Base-by-base conservation (phyloP, 2,888 invertebrate genomes). In the Hetaerina titia region DNA sequence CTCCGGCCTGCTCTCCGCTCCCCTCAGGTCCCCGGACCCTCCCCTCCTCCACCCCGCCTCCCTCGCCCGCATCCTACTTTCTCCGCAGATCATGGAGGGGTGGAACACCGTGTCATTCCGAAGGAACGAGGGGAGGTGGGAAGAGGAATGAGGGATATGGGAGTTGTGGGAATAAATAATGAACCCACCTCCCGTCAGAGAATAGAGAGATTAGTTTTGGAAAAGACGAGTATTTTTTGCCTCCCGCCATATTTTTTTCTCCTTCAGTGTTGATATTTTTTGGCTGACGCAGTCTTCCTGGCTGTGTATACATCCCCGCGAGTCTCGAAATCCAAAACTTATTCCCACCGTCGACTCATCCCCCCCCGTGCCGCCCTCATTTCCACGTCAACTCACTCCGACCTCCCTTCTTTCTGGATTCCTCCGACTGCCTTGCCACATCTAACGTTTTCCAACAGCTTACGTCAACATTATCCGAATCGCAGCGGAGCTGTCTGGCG, bases 141-240 rank as follows among this genome's bases (percentile, higher is more conserved):
- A 90, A 64, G 22, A 7, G 45, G 64, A 45, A 64, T 7, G 25
- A 45, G 63, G 69, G 74, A 74, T 60, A 19, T 8, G 74, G 74
- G 69, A 63, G 92, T 57, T 9, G 92, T 56, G 74, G 74, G 74
- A 92, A 74, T 92, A 74, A 92, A 92, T 92, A 92, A 74, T 92
- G 92, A 64, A 90, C 90, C 45, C n/a, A 22, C 90, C 56, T 45
- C 31, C 74, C 92, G 45, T 69, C 74, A 69, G 63, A 92, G 69
- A 92, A 74, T 74, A 64, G 92, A 64, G 74, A 92, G 92, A 92
- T 92, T 92, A 92, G 69, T 74, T 74, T 81, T 11, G 22, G 92
- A 74, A 69, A 92, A 92, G 22, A 15, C 19, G n/a, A 31, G 19
- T 74, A 69, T 56, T 92, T 22, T 81, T 81, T 31, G 19, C 31